Evolutionary conservation across 2,113 vertebrate species (phyloP).

Genomic region (Calyptomena viridis): DNA sequence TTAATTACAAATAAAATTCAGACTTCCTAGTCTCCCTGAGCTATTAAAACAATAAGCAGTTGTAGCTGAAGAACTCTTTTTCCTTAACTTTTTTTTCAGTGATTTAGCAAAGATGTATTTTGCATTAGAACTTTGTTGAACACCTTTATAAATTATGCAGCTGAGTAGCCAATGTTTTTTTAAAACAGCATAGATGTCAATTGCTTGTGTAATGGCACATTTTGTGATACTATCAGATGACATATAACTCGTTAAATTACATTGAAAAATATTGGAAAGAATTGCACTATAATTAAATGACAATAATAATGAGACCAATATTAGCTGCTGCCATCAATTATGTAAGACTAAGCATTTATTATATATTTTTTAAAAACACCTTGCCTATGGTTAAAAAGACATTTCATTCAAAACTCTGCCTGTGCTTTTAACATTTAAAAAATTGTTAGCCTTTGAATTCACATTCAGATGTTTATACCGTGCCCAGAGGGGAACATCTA

Average conservation of each 20-base stretch:
- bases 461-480: neutral
- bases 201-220: constrained; percentile 36
- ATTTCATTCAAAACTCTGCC: neutral
- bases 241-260: constrained; percentile 54
- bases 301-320: constrained; percentile 72
- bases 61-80: neutral
- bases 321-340: constrained; percentile 53
- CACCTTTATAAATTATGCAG: constrained; percentile 49
- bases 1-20: neutral
- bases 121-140: neutral
- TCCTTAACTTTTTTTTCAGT: neutral
- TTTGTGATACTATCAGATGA: constrained; percentile 50
- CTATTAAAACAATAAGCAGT: neutral
- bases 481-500: neutral
- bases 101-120: neutral
- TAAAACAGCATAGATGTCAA: constrained; percentile 58
- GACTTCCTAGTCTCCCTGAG: neutral
- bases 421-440: neutral
- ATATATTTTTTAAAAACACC: neutral
- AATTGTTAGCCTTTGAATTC: neutral
- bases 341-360: constrained; percentile 26
- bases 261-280: constrained; percentile 39
- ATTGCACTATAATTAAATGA: constrained; percentile 67
- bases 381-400: neutral
- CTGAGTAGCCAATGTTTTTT: constrained; percentile 66